Percentiles rank a stretch among this genome's conserved stretches.
Conservation (phyloP, 2,797 vertebrate species). For the Lutra lutra region DNA sequence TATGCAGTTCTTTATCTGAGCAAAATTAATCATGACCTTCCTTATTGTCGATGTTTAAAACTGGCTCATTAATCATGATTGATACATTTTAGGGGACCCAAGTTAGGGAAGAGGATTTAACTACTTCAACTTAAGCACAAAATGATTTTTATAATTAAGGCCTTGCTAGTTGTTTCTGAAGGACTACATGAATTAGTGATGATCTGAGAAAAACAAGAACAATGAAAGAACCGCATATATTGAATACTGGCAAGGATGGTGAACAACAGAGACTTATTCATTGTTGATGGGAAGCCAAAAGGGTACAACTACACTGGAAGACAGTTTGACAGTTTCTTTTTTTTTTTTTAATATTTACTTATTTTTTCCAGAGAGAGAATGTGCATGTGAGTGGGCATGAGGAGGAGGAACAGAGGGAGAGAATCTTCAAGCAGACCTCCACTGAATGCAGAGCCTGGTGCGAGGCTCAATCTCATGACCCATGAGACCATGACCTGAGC, state of each 20-base stretch:
- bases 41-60: background rate
- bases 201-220: background rate
- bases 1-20: background rate
- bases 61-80: background rate
- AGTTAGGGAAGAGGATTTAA: background rate
- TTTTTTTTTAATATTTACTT: background rate
- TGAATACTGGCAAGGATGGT: background rate
- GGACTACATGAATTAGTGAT: background rate
- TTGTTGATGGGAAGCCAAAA: background rate
- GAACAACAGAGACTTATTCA: background rate
- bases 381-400: background rate
- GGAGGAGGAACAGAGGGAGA: background rate
- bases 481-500: background rate
- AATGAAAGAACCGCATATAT: background rate
- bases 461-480: background rate
- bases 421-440: background rate
- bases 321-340: background rate
- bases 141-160: background rate
- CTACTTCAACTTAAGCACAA: background rate
- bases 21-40: background rate
- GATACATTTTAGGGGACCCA: background rate
- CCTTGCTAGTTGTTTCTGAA: background rate
- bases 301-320: background rate
- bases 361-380: background rate
- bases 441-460: background rate